Conservation (phyloP, 2,113 vertebrate genomes). For the Pipa parva region DNA sequence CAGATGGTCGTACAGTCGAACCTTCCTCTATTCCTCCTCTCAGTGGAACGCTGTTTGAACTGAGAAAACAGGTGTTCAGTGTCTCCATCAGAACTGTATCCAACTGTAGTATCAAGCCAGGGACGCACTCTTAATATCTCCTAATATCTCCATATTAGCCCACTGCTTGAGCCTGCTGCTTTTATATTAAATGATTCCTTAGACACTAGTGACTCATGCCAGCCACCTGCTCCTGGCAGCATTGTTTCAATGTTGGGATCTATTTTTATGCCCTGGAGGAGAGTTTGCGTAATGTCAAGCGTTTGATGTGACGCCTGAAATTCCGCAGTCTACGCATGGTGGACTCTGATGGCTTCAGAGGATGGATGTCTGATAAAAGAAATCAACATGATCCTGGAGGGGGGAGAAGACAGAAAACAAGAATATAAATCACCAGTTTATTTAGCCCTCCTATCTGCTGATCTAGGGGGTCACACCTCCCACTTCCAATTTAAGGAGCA, state of each 20-base stretch:
- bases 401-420: no score
- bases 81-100: conserved; percentile 3
- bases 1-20: conserved; percentile 9
- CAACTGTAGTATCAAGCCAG: conserved; percentile 7
- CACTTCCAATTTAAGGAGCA: background rate
- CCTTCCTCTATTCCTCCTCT: background rate
- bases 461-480: no score
- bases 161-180: background rate
- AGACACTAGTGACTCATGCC: background rate
- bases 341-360: no score
- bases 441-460: no score
- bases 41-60: background rate
- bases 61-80: conserved; percentile 15
- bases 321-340: background rate
- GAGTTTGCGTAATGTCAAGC: background rate
- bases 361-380: background rate
- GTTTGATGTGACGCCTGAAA: background rate
- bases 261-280: background rate
- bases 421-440: no score
- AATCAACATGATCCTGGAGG: no score
- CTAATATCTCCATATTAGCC: conserved; percentile 10
- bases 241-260: background rate
- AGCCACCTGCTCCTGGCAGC: conserved; percentile 11
- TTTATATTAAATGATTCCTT: conserved; percentile 14
- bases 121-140: background rate